These are phyloP conservation scores for Phylloscopus trochiloides DNA, from an alignment of 2,113 vertebrate genomes.

Conservation along the genomic window DNA sequence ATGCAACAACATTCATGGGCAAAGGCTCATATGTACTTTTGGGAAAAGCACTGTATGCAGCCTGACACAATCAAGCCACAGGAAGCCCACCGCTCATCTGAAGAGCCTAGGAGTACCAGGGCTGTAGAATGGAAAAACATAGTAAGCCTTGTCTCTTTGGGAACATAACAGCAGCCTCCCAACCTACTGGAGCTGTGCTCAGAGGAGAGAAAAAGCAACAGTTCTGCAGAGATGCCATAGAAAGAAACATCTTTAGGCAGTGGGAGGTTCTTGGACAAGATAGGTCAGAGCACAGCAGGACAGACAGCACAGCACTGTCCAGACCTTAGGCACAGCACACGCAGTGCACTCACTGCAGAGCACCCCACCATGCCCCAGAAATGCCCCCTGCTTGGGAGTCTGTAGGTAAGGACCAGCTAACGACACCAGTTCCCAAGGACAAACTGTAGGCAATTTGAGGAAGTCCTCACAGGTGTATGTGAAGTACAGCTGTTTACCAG, in stretches of 20 bases:
- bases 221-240: background rate
- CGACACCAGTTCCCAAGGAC: background rate
- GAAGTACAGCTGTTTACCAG: background rate
- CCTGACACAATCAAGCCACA: background rate
- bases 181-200: background rate
- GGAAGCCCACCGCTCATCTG: background rate
- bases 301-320: background rate
- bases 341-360: background rate
- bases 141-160: background rate
- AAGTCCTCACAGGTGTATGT: background rate
- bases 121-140: background rate
- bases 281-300: background rate
- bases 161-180: background rate
- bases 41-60: background rate
- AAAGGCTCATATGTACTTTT: background rate
- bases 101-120: background rate
- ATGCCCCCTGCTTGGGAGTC: background rate
- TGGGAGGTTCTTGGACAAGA: background rate
- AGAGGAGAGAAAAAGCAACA: background rate
- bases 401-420: background rate
- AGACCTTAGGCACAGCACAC: fast-evolving
- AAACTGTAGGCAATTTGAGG: background rate
- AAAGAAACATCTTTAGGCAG: background rate
- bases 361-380: background rate
- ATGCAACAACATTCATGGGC: background rate